Evolutionary conservation across 2,888 invertebrate genomes (phyloP), one percentile per base, ranked within the genome.

Genomic region (Xestobium rufovillosum): DNA sequence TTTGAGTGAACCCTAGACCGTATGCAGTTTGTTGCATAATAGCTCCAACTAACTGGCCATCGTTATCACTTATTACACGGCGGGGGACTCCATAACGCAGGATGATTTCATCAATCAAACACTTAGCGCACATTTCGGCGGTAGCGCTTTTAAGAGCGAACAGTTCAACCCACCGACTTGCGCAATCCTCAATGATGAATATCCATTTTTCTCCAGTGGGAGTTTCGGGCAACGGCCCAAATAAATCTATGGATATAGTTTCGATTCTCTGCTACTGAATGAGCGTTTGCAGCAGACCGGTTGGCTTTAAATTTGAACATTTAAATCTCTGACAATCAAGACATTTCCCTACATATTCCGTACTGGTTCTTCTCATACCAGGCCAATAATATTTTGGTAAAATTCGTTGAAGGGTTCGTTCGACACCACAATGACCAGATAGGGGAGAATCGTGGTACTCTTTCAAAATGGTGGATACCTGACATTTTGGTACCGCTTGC

Each of bases 51-150:
- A 36, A 36, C 10, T 36, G 17, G 9, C 19, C 17, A 2, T 23
- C 17, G 8, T 36, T 31, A n/a, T 30, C 60, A n/a, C 52, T 53
- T 3, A 57, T 47, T 0, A 64, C 9, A 6, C 57, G 32, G 1
- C 61, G 27, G 0, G 57, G 57, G 2, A 52, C 12, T 1, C 60
- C 61, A 41, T 52, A 61, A n/a, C 60, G 40, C 3, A 61, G 16
- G 10, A 61, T 51, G 1, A 59, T 38, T 38, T 62, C 57, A 13
- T 60, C 42, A 0, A 62, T 29, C 0, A 63, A 37, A 0, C 35
- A 43, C 1, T 23, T 30, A 0, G 57, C 56, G 32, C 59, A 59
- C 0, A 34, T 41, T 33, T 55, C 54, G 0, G 58, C 54, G 1
- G 51, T 54, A 1, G 59, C 56, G 3, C 44, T 33, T 4, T 43